These are phyloP conservation scores for Scartelaos histophorus DNA, from an alignment of 2,113 vertebrate species.

Conservation along the genomic window DNA sequence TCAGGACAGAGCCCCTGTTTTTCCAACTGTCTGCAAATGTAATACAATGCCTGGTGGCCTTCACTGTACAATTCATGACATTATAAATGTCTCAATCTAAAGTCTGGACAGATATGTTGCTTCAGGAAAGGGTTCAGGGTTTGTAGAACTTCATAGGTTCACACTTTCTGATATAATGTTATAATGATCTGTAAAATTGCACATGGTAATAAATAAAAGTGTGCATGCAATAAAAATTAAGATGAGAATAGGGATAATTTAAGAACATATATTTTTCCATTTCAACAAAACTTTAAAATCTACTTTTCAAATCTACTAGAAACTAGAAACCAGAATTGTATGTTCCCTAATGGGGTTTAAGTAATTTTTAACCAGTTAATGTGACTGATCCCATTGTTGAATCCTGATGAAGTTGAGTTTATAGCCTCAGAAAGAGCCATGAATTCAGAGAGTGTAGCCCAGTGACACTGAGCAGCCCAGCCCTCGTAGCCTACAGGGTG, in stretches of 20 bases:
- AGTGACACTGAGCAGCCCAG: constrained; percentile 32
- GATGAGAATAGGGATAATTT: too few relatives aligned
- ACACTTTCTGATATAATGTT: neutral
- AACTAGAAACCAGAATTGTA: neutral
- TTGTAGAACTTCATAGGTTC: neutral
- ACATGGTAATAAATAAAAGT: neutral
- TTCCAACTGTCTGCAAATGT: constrained; percentile 17
- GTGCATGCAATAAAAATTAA: too few relatives aligned
- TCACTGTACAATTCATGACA: neutral
- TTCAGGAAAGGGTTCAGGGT: neutral
- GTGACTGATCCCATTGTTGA: neutral
- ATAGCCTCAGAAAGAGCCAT: neutral
- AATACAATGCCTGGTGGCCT: constrained; percentile 1
- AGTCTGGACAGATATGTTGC: neutral
- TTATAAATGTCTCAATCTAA: neutral
- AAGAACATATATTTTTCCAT: too few relatives aligned
- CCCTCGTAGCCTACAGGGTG: constrained; percentile 35
- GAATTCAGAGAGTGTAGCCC: neutral
- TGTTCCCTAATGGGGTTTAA: neutral
- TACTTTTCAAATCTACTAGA: too few relatives aligned
- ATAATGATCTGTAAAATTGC: neutral
- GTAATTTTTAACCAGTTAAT: neutral
- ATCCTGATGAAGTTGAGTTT: neutral
- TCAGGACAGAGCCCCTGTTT: constrained; percentile 41
- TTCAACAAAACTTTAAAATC: neutral